Evolutionary conservation across 2,797 vertebrate species (phyloP).

Genomic region (Chelon labrosus): DNA sequence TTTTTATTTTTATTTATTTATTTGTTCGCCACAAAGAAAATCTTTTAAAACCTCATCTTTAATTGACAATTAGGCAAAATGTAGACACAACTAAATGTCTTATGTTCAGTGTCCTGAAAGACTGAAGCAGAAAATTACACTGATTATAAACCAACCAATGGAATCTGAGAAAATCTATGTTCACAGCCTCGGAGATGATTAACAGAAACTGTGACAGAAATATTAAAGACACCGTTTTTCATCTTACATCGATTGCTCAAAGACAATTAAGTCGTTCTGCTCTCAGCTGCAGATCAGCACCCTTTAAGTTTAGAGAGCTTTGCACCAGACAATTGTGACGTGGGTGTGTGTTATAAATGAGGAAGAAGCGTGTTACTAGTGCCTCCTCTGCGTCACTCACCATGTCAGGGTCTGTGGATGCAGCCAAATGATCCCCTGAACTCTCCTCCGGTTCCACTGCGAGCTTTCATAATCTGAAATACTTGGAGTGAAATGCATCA

Average conservation of each 20-base stretch:
- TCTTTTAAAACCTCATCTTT: constrained; percentile 10
- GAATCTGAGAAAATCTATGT: constrained; percentile 10
- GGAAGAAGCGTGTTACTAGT: no score
- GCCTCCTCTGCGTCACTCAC: no score
- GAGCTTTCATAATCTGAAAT: no score
- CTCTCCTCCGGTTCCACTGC: no score
- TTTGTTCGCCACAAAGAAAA: neutral
- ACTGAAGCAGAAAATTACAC: constrained; percentile 3
- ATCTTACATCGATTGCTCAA: constrained; percentile 23
- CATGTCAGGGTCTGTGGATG: no score
- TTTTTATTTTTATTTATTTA: no score
- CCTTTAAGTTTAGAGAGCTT: constrained; percentile 32
- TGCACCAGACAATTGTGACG: no score
- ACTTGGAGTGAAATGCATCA: no score
- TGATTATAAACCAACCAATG: neutral
- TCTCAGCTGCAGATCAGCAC: constrained; percentile 35
- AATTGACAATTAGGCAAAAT: constrained; percentile 30
- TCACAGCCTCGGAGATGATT: constrained; percentile 13
- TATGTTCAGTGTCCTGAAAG: neutral
- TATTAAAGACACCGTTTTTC: constrained; percentile 20
- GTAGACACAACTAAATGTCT: neutral
- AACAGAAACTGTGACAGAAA: constrained; percentile 14
- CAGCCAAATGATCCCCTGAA: no score
- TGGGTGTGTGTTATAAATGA: no score
- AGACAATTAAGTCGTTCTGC: constrained; percentile 12